A percentile compares a stretch with the other conserved stretches of the same genome.
phyloP scores from a whole-genome alignment of 2,797 vertebrate species.

The Lemur catta region DNA sequence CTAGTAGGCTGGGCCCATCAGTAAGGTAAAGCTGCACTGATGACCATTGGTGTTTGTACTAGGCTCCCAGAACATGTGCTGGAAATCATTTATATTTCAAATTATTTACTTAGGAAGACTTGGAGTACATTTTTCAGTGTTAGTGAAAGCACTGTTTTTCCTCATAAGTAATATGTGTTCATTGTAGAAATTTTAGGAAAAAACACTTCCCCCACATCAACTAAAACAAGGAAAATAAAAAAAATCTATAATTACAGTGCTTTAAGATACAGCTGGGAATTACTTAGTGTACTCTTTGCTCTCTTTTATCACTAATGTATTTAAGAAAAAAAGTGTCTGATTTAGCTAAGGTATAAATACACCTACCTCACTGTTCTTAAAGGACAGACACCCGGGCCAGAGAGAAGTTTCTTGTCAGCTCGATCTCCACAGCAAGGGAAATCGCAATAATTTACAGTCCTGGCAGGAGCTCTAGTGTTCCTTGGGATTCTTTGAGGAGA shows the following conservation, averaged over 20 bases:
- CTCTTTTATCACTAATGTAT: not conserved
- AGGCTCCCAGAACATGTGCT: not conserved
- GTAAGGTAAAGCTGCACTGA: not conserved
- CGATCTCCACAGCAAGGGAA: not conserved
- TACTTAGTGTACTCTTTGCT: not conserved
- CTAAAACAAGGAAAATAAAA: constrained; percentile 28
- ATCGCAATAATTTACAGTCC: not conserved
- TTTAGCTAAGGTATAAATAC: not conserved
- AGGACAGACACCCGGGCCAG: not conserved
- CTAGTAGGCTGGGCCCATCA: not conserved
- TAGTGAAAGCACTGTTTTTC: not conserved
- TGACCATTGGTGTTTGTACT: not conserved
- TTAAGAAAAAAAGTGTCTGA: constrained; percentile 26
- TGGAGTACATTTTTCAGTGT: not conserved
- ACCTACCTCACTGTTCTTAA: not conserved
- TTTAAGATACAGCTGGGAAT: not conserved
- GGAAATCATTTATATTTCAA: not conserved
- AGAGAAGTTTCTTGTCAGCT: not conserved
- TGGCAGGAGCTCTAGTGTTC: not conserved
- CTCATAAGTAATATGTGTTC: not conserved
- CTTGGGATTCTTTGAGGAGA: not conserved
- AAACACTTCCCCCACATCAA: not conserved
- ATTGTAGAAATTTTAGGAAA: constrained; percentile 42
- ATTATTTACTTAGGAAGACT: not conserved
- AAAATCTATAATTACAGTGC: not conserved